Conservation (phyloP, 2,888 invertebrate species). For the Lissonota sp. region DNA sequence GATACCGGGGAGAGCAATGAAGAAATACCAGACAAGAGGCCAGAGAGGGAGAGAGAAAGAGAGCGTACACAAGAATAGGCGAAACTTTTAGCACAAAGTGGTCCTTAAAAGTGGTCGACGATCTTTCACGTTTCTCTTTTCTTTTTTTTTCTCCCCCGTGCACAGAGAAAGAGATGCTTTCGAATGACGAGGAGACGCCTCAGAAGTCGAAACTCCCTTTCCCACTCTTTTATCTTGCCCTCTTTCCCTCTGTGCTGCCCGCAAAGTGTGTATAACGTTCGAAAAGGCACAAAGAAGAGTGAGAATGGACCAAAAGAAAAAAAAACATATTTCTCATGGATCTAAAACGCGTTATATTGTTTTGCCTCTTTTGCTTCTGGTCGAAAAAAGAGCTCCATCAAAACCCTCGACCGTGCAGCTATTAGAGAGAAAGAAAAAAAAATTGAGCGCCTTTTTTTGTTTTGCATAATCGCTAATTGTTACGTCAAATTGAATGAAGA, state of each 20-base stretch:
- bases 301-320: slow-evolving; percentile 41
- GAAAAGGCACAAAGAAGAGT: slow-evolving; percentile 36
- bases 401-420: not conserved
- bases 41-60: slow-evolving; percentile 36
- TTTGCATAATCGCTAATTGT: too few relatives aligned
- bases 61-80: slow-evolving; percentile 66
- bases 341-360: slow-evolving; percentile 27
- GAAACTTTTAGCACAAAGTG: slow-evolving; percentile 75
- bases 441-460: too few relatives aligned
- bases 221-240: slow-evolving; percentile 53
- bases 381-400: slow-evolving; percentile 41
- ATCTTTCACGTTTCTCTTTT: slow-evolving; percentile 54
- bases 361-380: slow-evolving; percentile 22
- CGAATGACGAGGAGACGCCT: slow-evolving; percentile 72
- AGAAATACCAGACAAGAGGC: not conserved
- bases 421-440: slow-evolving; percentile 8
- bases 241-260: slow-evolving; percentile 41
- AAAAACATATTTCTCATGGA: slow-evolving; percentile 28
- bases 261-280: slow-evolving; percentile 54
- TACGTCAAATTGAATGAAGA: too few relatives aligned
- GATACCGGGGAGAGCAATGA: too few relatives aligned
- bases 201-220: slow-evolving; percentile 76
- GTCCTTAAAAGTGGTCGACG: slow-evolving; percentile 72
- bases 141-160: slow-evolving; percentile 38
- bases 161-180: slow-evolving; percentile 63